A percentile compares a stretch with the other conserved stretches of the same genome.
phyloP scores from a whole-genome alignment of 1,140 invertebrate species.

The Calliopsis andreniformis region DNA sequence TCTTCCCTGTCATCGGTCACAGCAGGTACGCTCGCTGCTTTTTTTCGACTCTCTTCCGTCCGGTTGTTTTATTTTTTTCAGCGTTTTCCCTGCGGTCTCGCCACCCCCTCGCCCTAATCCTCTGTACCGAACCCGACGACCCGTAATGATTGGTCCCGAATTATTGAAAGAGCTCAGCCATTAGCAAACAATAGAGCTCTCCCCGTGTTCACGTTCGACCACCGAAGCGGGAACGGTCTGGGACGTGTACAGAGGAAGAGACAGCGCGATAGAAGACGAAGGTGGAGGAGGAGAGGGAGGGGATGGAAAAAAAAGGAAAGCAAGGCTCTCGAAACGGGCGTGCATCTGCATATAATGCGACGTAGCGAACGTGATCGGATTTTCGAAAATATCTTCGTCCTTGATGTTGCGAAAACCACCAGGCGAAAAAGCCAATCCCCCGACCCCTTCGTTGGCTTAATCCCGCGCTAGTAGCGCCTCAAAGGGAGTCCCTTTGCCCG shows the following conservation, averaged over 20 bases:
- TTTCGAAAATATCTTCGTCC: constrained; percentile 26
- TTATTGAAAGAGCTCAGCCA: constrained; percentile 51
- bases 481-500: no score
- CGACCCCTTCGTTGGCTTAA: no score
- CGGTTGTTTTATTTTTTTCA: constrained; percentile 17
- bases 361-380: constrained; percentile 51
- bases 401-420: constrained; percentile 7
- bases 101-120: neutral
- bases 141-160: constrained; percentile 48
- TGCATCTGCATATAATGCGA: constrained; percentile 60
- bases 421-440: neutral
- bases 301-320: constrained; percentile 33
- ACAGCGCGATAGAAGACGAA: no score
- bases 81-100: neutral
- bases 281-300: neutral
- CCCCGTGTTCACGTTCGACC: constrained; percentile 17
- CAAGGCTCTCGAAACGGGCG: constrained; percentile 46
- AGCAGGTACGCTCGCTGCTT: constrained; percentile 53
- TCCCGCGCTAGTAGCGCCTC: neutral
- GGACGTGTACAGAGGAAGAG: neutral
- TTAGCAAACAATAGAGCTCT: constrained; percentile 48
- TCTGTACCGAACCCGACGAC: neutral
- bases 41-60: neutral
- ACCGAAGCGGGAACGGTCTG: neutral
- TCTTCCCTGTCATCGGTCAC: constrained; percentile 52